Evolutionary conservation across 2,113 vertebrate species (phyloP).

Genomic region (Callipepla californica): DNA sequence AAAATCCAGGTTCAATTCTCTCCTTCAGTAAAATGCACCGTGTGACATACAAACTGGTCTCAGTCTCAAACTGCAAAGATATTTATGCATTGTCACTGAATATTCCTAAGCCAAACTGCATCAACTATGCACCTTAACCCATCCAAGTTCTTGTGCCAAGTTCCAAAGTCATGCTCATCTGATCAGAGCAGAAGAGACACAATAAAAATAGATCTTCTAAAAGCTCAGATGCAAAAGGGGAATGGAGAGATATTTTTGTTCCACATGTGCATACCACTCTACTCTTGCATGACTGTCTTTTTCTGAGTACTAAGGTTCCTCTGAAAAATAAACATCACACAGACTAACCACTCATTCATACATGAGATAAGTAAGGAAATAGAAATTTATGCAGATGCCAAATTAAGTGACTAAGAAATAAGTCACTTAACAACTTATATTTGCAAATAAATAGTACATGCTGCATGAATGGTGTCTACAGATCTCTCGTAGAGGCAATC

Average conservation of each 20-base stretch:
- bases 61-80: not conserved
- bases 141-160: not conserved
- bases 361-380: not conserved
- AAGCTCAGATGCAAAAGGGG: not conserved
- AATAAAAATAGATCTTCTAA: not conserved
- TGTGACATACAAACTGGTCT: not conserved
- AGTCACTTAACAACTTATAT: not conserved
- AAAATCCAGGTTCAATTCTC: not conserved
- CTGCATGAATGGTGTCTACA: not conserved
- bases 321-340: not conserved
- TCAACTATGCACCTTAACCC: not conserved
- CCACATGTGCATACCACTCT: rapidly evolving
- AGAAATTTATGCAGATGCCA: not conserved
- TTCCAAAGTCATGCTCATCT: not conserved
- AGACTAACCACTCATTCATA: not conserved
- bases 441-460: not conserved
- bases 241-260: not conserved
- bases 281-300: not conserved
- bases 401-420: not conserved
- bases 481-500: not conserved
- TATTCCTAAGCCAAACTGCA: not conserved
- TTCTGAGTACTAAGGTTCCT: not conserved
- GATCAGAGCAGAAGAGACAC: not conserved
- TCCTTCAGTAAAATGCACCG: rapidly evolving
- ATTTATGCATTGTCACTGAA: not conserved